These are phyloP conservation scores for Crotalus horridus DNA, from an alignment of 2,113 vertebrate species.

Conservation along the genomic window DNA sequence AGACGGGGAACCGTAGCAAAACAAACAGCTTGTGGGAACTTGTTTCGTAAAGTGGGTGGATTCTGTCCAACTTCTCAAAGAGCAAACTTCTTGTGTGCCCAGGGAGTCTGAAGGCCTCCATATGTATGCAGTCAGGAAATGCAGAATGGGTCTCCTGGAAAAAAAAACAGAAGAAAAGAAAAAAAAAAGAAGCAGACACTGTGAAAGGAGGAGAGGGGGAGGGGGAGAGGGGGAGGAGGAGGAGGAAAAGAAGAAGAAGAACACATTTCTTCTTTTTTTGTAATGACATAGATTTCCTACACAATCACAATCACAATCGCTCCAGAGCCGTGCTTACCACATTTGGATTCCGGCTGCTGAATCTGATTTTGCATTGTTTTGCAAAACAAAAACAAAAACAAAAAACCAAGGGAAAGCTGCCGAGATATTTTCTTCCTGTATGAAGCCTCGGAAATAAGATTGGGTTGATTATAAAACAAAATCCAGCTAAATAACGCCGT, in stretches of 20 bases:
- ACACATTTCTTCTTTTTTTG: slow-evolving; percentile 25
- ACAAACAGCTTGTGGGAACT: neutral
- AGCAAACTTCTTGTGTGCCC: neutral
- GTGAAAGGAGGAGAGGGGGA: neutral
- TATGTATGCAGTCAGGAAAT: neutral
- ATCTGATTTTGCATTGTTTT: neutral
- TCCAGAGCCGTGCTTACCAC: slow-evolving; percentile 1
- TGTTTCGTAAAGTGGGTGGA: neutral
- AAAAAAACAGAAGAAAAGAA: neutral
- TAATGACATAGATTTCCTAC: slow-evolving; percentile 44
- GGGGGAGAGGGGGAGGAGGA: neutral
- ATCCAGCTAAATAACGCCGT: slow-evolving; percentile 16
- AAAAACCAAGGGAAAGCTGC: neutral
- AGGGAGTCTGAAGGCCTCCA: neutral
- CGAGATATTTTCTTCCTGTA: slow-evolving; percentile 19
- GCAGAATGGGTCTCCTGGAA: neutral
- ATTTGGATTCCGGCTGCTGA: neutral
- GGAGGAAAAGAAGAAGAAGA: neutral
- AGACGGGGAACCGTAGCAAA: fast-evolving
- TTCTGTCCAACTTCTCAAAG: neutral
- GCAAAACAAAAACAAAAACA: neutral
- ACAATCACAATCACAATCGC: slow-evolving; percentile 2
- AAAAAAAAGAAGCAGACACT: neutral
- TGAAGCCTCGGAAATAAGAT: slow-evolving; percentile 8
- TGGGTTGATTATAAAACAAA: neutral